Base-by-base conservation (phyloP, 2,888 invertebrate species). In the Drosophila merina region DNA sequence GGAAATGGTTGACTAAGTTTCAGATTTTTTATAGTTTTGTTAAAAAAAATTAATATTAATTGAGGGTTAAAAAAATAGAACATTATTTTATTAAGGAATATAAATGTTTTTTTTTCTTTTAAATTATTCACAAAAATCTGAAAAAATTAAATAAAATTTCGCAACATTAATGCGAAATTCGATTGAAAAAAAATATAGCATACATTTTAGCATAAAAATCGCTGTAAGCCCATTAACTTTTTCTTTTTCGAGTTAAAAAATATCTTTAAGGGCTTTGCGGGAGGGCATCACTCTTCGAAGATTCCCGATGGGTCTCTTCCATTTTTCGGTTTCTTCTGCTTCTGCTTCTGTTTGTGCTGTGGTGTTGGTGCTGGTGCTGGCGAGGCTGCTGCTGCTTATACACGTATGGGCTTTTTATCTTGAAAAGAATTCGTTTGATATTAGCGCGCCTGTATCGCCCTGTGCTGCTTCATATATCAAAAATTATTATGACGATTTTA, bases 401-500 rank as follows among this genome's bases (percentile, higher is more conserved):
- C 20, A 20, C 20, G 20, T 20, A 20, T 42, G 20, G 12, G 42
- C 14, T 44, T 88, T 88, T 88, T 88, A 90, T 88, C 90, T 88
- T 69, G 79, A 77, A 76, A 90, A 90, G 90, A 90, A 90, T 90
- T 90, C 90, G 90, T 90, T 90, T 90, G 89, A 90, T 90, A 88
- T 89, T 84, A 89, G 89, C 89, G 90, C 89, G 76, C 57, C 68
- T 56, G 71, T 62, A 74, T 75, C 71, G 76, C 81, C 87, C 82
- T 84, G 89, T 88, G 88, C 89, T 87, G 90, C 90, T 89, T 88
- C 89, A 89, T 90, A 90, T 90, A 90, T 90, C 90, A 90, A 90
- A 90, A 90, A 90, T 90, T 90, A 90, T 90, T 90, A 90, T 90
- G 90, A 90, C 90, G 89, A 89, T 90, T 90, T 90, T 90, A 90